Evolutionary conservation across 2,113 vertebrate species (phyloP).

Genomic region (Alouatta palliata): DNA sequence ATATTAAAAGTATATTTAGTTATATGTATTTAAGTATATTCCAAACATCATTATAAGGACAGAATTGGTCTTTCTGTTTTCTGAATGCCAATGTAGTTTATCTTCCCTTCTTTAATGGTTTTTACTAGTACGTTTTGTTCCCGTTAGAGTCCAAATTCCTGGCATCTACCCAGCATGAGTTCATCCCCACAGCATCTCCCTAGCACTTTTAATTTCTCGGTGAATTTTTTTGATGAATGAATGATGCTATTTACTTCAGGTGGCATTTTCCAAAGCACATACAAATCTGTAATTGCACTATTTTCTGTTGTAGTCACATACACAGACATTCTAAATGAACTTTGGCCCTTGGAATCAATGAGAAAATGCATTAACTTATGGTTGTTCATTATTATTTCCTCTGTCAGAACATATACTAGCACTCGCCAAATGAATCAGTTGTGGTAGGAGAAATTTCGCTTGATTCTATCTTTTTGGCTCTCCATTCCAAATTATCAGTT

Average conservation of each 20-base stretch:
- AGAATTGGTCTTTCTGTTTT: neutral
- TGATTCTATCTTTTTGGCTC: neutral
- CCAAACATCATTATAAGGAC: neutral
- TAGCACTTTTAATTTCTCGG: neutral
- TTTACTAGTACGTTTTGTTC: neutral
- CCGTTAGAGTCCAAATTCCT: neutral
- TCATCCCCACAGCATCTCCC: neutral
- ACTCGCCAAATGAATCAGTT: neutral
- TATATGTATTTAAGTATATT: neutral
- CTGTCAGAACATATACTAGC: neutral
- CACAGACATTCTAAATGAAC: neutral
- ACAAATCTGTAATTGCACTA: neutral
- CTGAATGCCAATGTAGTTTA: neutral
- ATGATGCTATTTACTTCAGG: neutral
- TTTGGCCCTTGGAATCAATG: neutral
- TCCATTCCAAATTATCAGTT: neutral
- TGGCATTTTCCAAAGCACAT: neutral
- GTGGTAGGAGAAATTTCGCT: neutral
- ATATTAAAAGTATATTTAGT: neutral
- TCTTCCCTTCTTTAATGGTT: neutral
- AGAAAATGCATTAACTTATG: neutral
- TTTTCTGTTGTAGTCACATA: neutral
- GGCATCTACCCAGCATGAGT: no score
- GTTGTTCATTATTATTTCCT: neutral
- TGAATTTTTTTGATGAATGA: conserved; percentile 7